Conservation (phyloP, 2,888 invertebrate genomes). For the Anticlea derivata region DNA sequence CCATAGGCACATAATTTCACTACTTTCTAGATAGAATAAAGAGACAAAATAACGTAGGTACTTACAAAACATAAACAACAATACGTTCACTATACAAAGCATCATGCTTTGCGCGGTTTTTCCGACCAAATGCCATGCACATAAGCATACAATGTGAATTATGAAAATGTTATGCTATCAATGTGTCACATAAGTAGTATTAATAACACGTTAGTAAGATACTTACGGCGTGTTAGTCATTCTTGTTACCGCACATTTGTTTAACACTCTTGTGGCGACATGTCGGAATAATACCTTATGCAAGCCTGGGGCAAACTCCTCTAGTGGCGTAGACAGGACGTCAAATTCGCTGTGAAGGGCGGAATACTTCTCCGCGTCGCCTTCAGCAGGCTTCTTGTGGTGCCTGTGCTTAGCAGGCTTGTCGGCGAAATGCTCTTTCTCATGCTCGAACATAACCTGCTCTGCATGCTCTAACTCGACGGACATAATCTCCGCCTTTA, state of each 20-base stretch:
- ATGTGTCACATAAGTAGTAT: slow-evolving; percentile 14
- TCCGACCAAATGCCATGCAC: no score
- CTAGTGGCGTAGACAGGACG: slow-evolving; percentile 70
- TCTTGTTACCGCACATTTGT: slow-evolving; percentile 32
- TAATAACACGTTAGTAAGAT: slow-evolving; percentile 36
- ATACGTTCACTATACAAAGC: slow-evolving; percentile 1
- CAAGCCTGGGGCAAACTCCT: slow-evolving; percentile 65
- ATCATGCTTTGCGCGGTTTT: no score
- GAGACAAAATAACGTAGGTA: no score
- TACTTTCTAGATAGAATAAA: no score
- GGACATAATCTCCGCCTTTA: slow-evolving; percentile 81
- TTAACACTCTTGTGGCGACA: slow-evolving; percentile 38
- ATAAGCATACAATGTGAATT: slow-evolving; percentile 24
- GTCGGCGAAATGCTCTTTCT: slow-evolving; percentile 69
- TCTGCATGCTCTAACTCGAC: slow-evolving; percentile 80
- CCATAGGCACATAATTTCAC: no score
- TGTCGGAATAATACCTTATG: slow-evolving; percentile 64
- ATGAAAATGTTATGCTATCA: slow-evolving; percentile 29
- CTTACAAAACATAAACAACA: neutral
- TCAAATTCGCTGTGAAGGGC: slow-evolving; percentile 76
- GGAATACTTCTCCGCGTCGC: slow-evolving; percentile 67
- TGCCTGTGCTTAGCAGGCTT: slow-evolving; percentile 63
- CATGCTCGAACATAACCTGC: slow-evolving; percentile 81
- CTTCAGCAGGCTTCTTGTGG: slow-evolving; percentile 50
- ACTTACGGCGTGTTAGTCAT: slow-evolving; percentile 37